phyloP scores from a whole-genome alignment of 2,888 invertebrate genomes.

The Argynnis bischoffii region DNA sequence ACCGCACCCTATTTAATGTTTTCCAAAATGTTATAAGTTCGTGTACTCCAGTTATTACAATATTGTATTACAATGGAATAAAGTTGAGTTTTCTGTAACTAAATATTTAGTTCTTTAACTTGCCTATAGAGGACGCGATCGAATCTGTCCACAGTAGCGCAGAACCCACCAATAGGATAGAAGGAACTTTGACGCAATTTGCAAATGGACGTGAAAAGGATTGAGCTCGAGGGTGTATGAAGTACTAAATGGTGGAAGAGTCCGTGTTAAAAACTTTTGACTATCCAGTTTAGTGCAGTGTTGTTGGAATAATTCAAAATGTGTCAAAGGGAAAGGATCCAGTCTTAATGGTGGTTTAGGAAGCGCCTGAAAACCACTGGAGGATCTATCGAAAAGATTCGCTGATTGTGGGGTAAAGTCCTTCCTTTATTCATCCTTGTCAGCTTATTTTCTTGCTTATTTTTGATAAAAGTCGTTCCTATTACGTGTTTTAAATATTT shows the following conservation, averaged over 20 bases:
- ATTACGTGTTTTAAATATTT: slow-evolving; percentile 37
- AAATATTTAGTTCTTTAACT: slow-evolving; percentile 48
- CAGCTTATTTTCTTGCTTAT: slow-evolving; percentile 48
- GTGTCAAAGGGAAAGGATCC: slow-evolving; percentile 81
- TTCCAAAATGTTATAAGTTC: slow-evolving; percentile 53
- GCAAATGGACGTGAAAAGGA: slow-evolving; percentile 83
- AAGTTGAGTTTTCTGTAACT: slow-evolving; percentile 46
- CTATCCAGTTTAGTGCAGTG: slow-evolving; percentile 74
- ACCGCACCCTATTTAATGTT: slow-evolving; percentile 74
- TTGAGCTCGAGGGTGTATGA: slow-evolving; percentile 77
- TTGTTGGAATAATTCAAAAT: slow-evolving; percentile 72
- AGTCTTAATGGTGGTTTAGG: slow-evolving; percentile 78
- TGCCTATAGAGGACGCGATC: slow-evolving; percentile 58
- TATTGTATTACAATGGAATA: slow-evolving; percentile 25
- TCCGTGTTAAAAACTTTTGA: slow-evolving; percentile 74
- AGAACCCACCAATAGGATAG: slow-evolving; percentile 73
- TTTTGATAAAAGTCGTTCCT: slow-evolving; percentile 41
- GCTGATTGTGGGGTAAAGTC: slow-evolving; percentile 80
- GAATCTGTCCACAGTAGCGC: slow-evolving; percentile 64
- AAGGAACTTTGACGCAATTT: slow-evolving; percentile 81
- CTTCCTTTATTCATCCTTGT: slow-evolving; percentile 53
- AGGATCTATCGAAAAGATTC: slow-evolving; percentile 73
- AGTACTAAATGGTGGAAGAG: slow-evolving; percentile 75
- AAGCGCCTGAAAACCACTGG: slow-evolving; percentile 71
- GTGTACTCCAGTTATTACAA: slow-evolving; percentile 28